phyloP scores from a whole-genome alignment of 2,888 invertebrate genomes.

The Diploptera punctata region DNA sequence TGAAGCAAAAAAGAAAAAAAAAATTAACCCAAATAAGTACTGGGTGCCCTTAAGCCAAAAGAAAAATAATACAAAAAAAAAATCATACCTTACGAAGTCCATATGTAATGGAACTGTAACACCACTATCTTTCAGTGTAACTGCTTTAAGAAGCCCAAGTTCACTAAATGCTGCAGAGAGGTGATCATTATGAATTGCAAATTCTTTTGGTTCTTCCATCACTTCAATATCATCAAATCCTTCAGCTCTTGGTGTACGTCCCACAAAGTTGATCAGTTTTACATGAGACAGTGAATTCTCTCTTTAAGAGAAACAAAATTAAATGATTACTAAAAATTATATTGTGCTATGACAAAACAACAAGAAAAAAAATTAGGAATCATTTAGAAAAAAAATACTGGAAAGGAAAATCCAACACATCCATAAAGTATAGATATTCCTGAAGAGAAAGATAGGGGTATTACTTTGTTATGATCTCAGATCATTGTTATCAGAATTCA shows the following conservation, averaged over 20 bases:
- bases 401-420: no score
- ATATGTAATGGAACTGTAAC: constrained; percentile 71
- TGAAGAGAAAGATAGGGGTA: no score
- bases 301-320: constrained; percentile 31
- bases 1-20: no score
- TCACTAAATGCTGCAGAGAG: constrained; percentile 68
- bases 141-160: constrained; percentile 75
- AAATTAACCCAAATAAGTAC: no score
- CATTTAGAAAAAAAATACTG: no score
- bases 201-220: constrained; percentile 58
- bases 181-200: constrained; percentile 61
- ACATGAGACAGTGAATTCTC: constrained; percentile 28
- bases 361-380: background rate
- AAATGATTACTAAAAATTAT: background rate
- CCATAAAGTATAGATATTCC: no score
- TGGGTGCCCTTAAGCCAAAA: no score
- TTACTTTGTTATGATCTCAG: no score
- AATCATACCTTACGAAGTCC: constrained; percentile 77
- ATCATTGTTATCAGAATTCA: no score
- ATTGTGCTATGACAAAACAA: background rate
- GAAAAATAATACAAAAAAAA: no score
- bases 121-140: constrained; percentile 54
- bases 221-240: constrained; percentile 58
- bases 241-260: constrained; percentile 41
- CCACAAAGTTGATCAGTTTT: constrained; percentile 32